phyloP scores from a whole-genome alignment of 2,888 invertebrate genomes.

The Himalopsyche anomala region DNA sequence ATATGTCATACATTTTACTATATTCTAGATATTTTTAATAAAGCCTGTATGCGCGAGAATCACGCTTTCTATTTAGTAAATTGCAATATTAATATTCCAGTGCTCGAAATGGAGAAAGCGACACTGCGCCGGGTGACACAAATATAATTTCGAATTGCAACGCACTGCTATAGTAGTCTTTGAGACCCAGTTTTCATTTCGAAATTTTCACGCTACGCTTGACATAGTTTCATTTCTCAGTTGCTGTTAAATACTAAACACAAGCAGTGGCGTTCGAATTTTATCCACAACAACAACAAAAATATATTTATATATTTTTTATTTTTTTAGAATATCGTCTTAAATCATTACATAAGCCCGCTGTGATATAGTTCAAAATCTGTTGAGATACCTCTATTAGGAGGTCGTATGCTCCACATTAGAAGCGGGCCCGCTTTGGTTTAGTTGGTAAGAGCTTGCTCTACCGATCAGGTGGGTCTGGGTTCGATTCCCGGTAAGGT shows the following conservation, averaged over 20 bases:
- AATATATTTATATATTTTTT: too few species aligned
- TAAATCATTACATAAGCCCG: too few species aligned
- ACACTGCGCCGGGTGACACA: background rate
- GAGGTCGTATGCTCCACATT: too few species aligned
- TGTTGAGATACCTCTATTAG: too few species aligned
- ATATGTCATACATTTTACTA: too few species aligned
- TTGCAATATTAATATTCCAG: background rate
- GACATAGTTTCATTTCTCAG: conserved; percentile 7
- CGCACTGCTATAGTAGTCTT: background rate
- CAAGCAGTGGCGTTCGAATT: background rate
- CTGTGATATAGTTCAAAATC: too few species aligned
- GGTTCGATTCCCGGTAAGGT: too few species aligned
- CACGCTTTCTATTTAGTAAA: background rate
- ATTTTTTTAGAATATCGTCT: too few species aligned
- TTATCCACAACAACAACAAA: too few species aligned
- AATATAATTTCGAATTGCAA: conserved; percentile 4
- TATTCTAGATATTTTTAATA: background rate
- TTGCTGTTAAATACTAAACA: background rate
- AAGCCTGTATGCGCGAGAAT: background rate
- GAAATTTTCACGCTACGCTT: conserved; percentile 8
- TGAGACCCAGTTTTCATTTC: conserved; percentile 20
- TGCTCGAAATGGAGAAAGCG: conserved; percentile 11
- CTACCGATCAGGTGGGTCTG: too few species aligned
- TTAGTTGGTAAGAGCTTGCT: too few species aligned
- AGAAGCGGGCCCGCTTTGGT: too few species aligned